Conservation (phyloP, 2,113 vertebrate genomes). For the Urocolius indicus region DNA sequence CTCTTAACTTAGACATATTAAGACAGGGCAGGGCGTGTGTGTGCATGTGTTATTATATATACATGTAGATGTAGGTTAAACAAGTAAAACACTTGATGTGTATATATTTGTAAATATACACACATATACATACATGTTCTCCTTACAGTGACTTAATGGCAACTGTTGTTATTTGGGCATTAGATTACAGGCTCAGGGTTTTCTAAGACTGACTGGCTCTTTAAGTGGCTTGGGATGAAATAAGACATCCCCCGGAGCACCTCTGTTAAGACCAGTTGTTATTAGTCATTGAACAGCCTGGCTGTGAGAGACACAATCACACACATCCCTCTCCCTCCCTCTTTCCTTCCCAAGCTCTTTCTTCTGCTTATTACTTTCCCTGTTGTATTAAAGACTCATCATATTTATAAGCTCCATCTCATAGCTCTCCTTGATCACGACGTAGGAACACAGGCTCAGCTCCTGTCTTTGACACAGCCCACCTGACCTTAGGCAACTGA, state of each 20-base stretch:
- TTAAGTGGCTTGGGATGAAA: conserved; percentile 60
- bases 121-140: conserved; percentile 12
- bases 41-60: conserved; percentile 35
- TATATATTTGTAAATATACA: conserved; percentile 53
- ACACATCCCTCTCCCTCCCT: neutral
- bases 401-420: neutral
- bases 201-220: conserved; percentile 50
- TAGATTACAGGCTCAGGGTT: conserved; percentile 56
- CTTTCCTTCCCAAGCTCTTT: conserved; percentile 23
- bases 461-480: neutral
- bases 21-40: conserved; percentile 9
- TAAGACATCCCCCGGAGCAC: conserved; percentile 1
- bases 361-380: conserved; percentile 44
- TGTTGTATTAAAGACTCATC: conserved; percentile 7
- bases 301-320: conserved; percentile 12
- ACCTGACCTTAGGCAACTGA: neutral
- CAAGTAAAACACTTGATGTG: conserved; percentile 35
- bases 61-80: conserved; percentile 59
- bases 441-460: conserved; percentile 8
- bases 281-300: conserved; percentile 21
- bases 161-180: conserved; percentile 33
- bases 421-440: neutral
- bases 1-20: neutral
- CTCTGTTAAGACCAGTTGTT: conserved; percentile 10
- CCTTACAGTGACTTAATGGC: conserved; percentile 23